Conservation (phyloP, 2,113 vertebrate genomes). For the Caretta caretta region DNA sequence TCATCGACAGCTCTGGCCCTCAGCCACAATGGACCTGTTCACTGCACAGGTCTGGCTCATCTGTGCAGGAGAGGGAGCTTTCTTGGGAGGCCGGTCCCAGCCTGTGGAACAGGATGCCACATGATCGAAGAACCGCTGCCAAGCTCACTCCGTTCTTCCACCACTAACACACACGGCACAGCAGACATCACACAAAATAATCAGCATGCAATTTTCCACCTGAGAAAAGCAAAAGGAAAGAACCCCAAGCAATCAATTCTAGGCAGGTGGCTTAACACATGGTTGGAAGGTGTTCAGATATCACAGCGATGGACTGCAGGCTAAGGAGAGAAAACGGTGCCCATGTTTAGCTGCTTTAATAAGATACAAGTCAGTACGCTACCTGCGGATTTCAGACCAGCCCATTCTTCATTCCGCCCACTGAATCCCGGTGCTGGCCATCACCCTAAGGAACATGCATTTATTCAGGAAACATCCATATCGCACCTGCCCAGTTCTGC, state of each 20-base stretch:
- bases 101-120: background rate
- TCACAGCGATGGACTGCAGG: background rate
- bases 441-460: accelerated
- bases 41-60: background rate
- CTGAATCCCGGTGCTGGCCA: background rate
- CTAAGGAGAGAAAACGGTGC: background rate
- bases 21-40: background rate
- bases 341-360: background rate
- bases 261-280: background rate
- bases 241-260: background rate
- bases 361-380: background rate
- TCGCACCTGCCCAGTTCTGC: background rate
- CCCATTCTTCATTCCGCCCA: no score
- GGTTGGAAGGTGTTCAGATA: background rate
- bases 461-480: background rate
- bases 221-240: background rate
- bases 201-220: background rate
- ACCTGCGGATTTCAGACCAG: background rate
- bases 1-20: background rate
- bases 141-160: background rate
- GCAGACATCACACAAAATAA: background rate
- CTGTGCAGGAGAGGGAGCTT: no score
- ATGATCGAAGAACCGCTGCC: background rate
- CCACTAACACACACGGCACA: background rate
- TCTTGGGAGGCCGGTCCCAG: background rate